A percentile compares a stretch with the other conserved stretches of the same genome.
These are phyloP conservation scores for Pangasius sanitwongsei DNA, from an alignment of 2,797 vertebrate genomes.

Conservation along the genomic window DNA sequence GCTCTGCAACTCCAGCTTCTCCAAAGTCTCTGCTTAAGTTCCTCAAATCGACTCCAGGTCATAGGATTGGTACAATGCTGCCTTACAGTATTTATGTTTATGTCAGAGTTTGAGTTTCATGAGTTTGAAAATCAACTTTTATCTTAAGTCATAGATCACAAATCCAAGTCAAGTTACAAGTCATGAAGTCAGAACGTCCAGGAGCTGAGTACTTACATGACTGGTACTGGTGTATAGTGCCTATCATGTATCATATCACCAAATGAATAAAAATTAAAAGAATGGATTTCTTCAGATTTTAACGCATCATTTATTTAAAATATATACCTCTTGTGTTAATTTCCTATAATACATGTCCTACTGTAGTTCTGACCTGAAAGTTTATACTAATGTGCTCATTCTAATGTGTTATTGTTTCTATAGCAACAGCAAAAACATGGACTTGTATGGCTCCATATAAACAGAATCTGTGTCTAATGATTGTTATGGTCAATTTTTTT, in stretches of 20 bases:
- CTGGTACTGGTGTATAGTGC: neutral
- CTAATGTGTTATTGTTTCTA: neutral
- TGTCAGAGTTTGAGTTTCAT: neutral
- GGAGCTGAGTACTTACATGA: neutral
- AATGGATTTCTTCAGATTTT: neutral
- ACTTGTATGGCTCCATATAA: neutral
- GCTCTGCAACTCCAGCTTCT: neutral
- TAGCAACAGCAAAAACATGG: neutral
- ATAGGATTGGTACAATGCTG: neutral
- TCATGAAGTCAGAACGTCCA: neutral
- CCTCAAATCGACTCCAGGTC: neutral
- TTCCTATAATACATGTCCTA: neutral
- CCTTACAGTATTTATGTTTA: neutral
- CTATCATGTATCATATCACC: too few relatives aligned
- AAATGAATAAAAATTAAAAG: neutral
- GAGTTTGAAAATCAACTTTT: neutral
- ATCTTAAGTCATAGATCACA: neutral
- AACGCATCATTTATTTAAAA: neutral
- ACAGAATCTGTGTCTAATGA: neutral
- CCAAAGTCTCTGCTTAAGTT: neutral
- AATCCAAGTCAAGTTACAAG: neutral
- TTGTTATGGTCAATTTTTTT: neutral
- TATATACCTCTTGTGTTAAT: neutral
- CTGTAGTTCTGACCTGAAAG: neutral
- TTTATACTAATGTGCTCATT: neutral